Evolutionary conservation across 2,797 vertebrate species (phyloP), one percentile per base, ranked within the genome.

Genomic region (Phyllotis vaccarum): DNA sequence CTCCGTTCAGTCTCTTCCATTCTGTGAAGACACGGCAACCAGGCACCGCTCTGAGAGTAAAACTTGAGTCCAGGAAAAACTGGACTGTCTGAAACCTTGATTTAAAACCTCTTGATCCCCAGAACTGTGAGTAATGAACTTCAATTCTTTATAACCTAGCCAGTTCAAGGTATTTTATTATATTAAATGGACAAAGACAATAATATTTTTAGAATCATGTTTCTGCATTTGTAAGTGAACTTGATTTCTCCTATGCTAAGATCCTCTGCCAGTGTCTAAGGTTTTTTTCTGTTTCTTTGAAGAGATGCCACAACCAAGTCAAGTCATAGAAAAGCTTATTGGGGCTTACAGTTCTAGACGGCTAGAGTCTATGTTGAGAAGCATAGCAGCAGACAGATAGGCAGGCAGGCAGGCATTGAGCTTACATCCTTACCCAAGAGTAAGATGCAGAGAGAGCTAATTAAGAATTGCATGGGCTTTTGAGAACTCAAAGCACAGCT

Each of bases 161-260:
- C 6, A 40, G 46, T 49, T 43, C 52, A 27, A 34, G 21, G 31
- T 34, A 49, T 70, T 56, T 85, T 80, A 58, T 54, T 70, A 60
- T 2, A 54, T 54, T 17, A 85, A 34, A 85, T 31, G 11, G 31
- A 85, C 19, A 40, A 31, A 49, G 10, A 52, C 21, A 72, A n/a
- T 10, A 79, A 5, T 64, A n/a, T 89, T 66, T 91, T 86, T 70
- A 91, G 87, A 94, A 78, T 76, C 37, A 2, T 31, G 60, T 93
- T 95, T 91, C 68, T 79, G 52, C 31, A 7, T 29, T 31, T 74
- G 22, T 52, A 93, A 88, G 66, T 89, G 37, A 79, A 87, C 76
- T 95, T 49, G 21, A 74, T 79, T 93, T 52, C 37, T 88, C 21
- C 78, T n/a, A 2, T 58, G 60, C 13, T 24, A 88, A 95, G n/a